Conservation (phyloP, 2,113 vertebrate species). For the Tychaedon coryphoeus region DNA sequence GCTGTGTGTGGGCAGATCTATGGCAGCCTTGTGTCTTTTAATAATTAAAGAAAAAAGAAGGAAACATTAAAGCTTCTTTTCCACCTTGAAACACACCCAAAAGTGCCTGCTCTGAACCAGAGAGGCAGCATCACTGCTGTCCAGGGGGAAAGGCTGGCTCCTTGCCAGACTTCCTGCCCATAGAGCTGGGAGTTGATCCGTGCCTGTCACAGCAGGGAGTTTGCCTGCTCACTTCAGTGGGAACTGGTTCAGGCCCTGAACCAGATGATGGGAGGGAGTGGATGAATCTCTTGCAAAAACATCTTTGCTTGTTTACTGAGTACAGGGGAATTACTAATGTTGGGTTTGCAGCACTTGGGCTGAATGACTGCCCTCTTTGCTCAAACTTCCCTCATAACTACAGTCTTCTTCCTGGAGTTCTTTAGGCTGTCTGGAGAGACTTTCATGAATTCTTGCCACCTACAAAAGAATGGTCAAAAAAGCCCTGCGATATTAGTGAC, state of each 20-base stretch:
- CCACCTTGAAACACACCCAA: background rate
- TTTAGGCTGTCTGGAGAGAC: background rate
- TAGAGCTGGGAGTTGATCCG: background rate
- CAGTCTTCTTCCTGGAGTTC: background rate
- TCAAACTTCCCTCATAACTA: background rate
- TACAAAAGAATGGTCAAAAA: background rate
- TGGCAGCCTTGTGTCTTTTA: background rate
- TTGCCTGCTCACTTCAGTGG: background rate
- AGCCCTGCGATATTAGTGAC: fast-evolving
- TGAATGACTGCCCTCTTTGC: background rate
- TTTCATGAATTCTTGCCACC: background rate
- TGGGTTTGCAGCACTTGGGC: background rate
- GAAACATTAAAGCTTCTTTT: background rate
- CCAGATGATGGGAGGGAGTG: background rate
- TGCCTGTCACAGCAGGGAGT: background rate
- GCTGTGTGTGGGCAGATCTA: background rate
- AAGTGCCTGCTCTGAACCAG: fast-evolving
- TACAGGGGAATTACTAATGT: background rate
- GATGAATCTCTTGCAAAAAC: background rate
- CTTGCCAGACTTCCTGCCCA: background rate
- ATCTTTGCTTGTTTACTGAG: background rate
- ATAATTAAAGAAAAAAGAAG: background rate
- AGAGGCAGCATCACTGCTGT: background rate
- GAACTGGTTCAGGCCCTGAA: background rate
- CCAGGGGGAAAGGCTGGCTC: background rate